These are phyloP conservation scores for Nesidiocoris tenuis DNA, from an alignment of 2,888 invertebrate species.

Conservation along the genomic window DNA sequence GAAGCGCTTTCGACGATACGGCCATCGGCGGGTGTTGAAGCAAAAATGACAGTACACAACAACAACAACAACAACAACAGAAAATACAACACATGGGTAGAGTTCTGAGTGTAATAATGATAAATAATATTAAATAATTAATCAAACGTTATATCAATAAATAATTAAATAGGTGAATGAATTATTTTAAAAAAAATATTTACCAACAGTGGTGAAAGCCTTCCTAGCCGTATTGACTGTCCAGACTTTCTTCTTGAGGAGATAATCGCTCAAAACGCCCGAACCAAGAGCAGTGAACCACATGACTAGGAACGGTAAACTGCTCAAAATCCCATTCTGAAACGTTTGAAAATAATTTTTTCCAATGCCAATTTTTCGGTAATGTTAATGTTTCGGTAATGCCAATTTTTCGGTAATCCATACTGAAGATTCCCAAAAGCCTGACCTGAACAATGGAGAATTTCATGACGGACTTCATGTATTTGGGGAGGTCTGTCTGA, in stretches of 20 bases:
- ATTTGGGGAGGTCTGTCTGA: constrained; percentile 69
- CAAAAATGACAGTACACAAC: too few relatives aligned
- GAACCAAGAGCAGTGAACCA: constrained; percentile 66
- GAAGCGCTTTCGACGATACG: too few relatives aligned
- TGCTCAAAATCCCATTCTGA: constrained; percentile 64
- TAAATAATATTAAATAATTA: background rate
- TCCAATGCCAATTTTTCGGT: too few relatives aligned
- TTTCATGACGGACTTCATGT: constrained; percentile 67
- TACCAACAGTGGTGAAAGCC: constrained; percentile 57
- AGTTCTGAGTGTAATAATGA: too few relatives aligned
- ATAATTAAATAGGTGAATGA: background rate
- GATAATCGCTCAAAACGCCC: constrained; percentile 69
- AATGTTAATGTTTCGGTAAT: too few relatives aligned
- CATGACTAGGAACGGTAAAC: constrained; percentile 69
- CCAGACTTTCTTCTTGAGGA: constrained; percentile 55
- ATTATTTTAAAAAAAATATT: constrained; percentile 23
- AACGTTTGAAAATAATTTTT: too few relatives aligned
- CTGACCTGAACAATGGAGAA: constrained; percentile 62
- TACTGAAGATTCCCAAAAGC: background rate
- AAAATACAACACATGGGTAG: too few relatives aligned
- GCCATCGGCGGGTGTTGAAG: too few relatives aligned
- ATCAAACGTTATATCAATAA: background rate
- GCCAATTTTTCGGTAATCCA: too few relatives aligned
- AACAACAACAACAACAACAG: too few relatives aligned
- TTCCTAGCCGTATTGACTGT: constrained; percentile 57